Percentiles rank a stretch among this genome's conserved stretches.
Conservation (phyloP, 2,113 vertebrate species). For the Mesoclemmys tuberculata region DNA sequence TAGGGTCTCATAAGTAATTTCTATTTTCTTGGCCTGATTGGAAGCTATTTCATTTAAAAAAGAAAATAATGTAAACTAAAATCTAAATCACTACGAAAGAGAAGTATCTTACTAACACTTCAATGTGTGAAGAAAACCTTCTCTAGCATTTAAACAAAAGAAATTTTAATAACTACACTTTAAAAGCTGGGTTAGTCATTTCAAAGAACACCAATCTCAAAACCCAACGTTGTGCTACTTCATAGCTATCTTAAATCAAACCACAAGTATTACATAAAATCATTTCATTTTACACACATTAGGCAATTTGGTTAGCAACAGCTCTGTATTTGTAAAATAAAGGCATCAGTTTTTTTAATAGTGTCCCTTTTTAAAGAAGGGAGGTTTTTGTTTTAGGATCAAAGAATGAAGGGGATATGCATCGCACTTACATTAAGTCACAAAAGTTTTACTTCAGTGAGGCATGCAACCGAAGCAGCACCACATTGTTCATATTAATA, state of each 20-base stretch:
- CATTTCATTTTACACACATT: background rate
- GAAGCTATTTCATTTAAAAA: background rate
- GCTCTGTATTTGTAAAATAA: conserved; percentile 40
- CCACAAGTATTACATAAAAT: background rate
- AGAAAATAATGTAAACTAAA: accelerated
- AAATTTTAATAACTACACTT: background rate
- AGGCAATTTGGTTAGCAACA: background rate
- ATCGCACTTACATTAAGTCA: background rate
- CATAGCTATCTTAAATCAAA: background rate
- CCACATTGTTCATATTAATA: background rate
- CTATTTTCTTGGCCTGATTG: background rate
- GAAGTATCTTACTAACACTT: background rate
- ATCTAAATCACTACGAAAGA: background rate
- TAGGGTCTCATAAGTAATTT: background rate
- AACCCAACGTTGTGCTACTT: background rate
- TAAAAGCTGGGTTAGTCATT: background rate
- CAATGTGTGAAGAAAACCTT: background rate
- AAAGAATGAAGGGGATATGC: conserved; percentile 28
- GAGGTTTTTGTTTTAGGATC: background rate
- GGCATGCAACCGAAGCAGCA: background rate
- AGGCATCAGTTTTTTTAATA: conserved; percentile 20
- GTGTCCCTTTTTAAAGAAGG: conserved; percentile 40
- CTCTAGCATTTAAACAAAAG: background rate
- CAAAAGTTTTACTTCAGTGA: background rate
- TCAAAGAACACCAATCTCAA: background rate